phyloP scores from a whole-genome alignment of 2,797 vertebrate species.

The Gymnothorax javanicus region DNA sequence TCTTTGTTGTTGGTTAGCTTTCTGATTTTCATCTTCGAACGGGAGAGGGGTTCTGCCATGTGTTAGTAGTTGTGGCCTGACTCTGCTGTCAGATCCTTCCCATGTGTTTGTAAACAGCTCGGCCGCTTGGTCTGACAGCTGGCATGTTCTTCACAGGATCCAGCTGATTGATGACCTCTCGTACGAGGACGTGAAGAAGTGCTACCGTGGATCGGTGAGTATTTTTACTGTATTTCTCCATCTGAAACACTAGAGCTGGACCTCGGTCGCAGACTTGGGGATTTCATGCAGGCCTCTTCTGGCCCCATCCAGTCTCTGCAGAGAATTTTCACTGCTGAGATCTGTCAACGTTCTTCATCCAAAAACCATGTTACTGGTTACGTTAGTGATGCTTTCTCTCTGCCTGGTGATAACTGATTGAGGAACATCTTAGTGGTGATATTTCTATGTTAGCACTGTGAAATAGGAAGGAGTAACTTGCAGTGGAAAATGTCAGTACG shows the following conservation, averaged over 20 bases:
- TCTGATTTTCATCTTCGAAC: background rate
- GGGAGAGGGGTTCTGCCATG: background rate
- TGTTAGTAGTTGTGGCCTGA: background rate
- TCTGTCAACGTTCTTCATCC: background rate
- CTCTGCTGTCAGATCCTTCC: background rate
- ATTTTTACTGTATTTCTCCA: background rate
- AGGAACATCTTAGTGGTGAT: background rate
- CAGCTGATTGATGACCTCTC: slow-evolving; percentile 69
- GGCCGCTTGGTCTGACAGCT: background rate
- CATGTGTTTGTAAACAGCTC: background rate
- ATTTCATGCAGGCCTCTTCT: background rate
- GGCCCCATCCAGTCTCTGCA: background rate
- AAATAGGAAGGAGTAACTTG: background rate
- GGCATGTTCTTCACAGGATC: slow-evolving; percentile 56
- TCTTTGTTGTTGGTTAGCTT: background rate
- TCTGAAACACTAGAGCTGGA: background rate
- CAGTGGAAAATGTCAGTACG: background rate
- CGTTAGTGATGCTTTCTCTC: background rate
- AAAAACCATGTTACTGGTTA: background rate
- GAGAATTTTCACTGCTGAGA: background rate
- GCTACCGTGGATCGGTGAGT: slow-evolving; percentile 72
- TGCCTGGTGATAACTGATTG: background rate
- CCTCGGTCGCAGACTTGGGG: background rate
- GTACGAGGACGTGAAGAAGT: slow-evolving; percentile 74
- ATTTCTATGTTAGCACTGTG: background rate